phyloP scores from a whole-genome alignment of 2,113 vertebrate species.

The Mixornis gularis region DNA sequence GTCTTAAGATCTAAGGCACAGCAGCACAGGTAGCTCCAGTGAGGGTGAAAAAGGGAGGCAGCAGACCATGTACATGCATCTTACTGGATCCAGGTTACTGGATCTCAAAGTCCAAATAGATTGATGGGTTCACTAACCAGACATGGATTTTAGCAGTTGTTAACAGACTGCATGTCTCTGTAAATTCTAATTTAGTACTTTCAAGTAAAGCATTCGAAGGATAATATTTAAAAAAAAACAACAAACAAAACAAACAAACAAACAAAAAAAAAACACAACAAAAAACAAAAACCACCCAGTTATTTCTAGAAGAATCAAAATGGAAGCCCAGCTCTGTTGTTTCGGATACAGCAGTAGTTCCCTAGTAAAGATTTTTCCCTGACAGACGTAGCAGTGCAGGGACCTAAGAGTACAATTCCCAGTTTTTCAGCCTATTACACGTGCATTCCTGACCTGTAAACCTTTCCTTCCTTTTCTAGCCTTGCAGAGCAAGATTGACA shows the following conservation, averaged over 20 bases:
- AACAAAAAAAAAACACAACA: background rate
- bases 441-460: background rate
- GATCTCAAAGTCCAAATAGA: background rate
- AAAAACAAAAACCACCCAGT: background rate
- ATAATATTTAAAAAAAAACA: background rate
- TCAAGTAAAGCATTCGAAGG: background rate
- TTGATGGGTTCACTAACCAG: background rate
- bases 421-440: background rate
- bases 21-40: background rate
- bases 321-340: background rate
- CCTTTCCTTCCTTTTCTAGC: background rate
- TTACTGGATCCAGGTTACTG: background rate
- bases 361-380: background rate
- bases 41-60: background rate
- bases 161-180: background rate
- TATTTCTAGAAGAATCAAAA: constrained; percentile 24
- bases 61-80: background rate
- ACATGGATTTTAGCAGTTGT: background rate
- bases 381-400: background rate
- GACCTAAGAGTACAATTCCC: background rate
- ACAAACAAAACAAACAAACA: background rate
- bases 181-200: background rate
- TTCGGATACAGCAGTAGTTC: background rate
- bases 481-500: background rate
- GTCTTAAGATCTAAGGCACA: background rate